Conservation (phyloP, 2,113 vertebrate species). For the Desmodus rotundus region DNA sequence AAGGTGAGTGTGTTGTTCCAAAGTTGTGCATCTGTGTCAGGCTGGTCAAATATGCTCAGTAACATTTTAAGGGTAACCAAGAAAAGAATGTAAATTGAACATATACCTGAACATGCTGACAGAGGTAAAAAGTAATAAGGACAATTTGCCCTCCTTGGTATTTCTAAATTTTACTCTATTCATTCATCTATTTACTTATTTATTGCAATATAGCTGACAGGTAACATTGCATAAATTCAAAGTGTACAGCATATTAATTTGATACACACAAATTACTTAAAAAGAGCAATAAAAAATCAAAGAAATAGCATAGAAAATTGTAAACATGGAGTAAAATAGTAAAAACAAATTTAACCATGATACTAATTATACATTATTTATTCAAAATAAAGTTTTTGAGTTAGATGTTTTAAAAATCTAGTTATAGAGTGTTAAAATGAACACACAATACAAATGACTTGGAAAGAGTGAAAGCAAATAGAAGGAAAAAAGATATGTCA, state of each 20-base stretch:
- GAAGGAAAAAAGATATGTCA: not conserved
- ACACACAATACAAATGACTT: not conserved
- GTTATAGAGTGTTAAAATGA: not conserved
- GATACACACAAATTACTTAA: not conserved
- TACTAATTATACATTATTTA: not conserved
- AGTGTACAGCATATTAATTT: not conserved
- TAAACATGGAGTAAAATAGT: not conserved
- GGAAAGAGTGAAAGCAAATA: no score
- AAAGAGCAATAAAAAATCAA: not conserved
- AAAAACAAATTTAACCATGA: not conserved
- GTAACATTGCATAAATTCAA: not conserved
- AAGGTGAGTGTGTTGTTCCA: fast-evolving
- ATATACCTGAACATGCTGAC: not conserved
- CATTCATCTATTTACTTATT: not conserved
- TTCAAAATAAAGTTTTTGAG: not conserved
- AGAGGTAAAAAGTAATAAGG: not conserved
- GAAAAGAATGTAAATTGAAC: not conserved
- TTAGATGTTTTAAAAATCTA: not conserved
- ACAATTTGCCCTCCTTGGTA: not conserved
- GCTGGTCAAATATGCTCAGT: fast-evolving
- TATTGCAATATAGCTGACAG: not conserved
- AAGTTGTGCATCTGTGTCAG: fast-evolving
- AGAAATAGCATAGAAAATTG: not conserved
- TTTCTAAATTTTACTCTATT: not conserved
- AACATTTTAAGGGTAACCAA: not conserved